Base-by-base conservation (phyloP, 2,888 invertebrate genomes). In the Siphlonurus alternatus region DNA sequence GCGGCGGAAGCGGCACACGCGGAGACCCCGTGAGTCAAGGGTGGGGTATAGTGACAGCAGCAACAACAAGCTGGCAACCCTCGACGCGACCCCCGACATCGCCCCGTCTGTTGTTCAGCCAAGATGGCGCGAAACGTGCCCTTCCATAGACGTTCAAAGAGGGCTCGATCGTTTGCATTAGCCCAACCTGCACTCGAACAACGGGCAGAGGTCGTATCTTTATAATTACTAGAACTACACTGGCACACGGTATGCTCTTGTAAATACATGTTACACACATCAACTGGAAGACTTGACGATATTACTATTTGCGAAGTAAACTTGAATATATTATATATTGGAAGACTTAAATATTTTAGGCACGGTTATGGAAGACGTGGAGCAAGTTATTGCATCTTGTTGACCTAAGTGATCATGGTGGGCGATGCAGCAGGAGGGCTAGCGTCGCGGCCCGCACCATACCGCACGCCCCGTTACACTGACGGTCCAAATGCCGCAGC, bases 141-240 rank as follows among this genome's bases (percentile, higher is more conserved):
- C 59, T 85, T 80, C 87, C 87, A 87, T 63, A 87, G 77, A 22
- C 86, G 78, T 71, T 87, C 87, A 74, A 88, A 87, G 64, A 87
- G 82, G 53, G 83, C 78, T 66, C 85, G 79, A 70, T 85, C 82
- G 70, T 83, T 82, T 23, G 76, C 75, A n/a, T 76, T 75, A 62
- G 76, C 77, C 7, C 78, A 74, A 68, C 76, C 76, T 56, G 75
- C 70, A 38, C 38, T 38, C 38, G 38, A 38, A 38, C 38, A 38
- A 5, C 38, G 38, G 15, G 38, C 5, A 15, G 38, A 38, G 15
- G 15, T 15, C 7, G 15, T 15, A 10, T 15, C 38, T 10, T 38
- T 38, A 10, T 38, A 5, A 38, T 38, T 38, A 38, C 38, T 38
- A 38, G 7, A 10, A 38, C 38, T 38, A 38, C 38, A 38, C 5